Conservation (phyloP, 1,140 invertebrate genomes). For the Lysiphlebus fabarum region DNA sequence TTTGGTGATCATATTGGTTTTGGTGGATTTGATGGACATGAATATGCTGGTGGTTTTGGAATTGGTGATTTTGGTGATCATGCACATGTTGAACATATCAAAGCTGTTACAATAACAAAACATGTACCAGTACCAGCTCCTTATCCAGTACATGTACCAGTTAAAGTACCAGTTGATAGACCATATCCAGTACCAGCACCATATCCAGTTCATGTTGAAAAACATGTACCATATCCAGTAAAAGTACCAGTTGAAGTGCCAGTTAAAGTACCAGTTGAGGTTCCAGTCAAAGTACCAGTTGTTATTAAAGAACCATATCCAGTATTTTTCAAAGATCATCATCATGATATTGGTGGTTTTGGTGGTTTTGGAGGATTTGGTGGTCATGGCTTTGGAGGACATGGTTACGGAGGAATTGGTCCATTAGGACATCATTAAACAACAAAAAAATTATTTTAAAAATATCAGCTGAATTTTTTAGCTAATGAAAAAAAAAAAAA, state of each 20-base stretch:
- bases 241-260: constrained; percentile 52
- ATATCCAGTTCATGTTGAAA: constrained; percentile 58
- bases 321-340: constrained; percentile 48
- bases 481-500: no score
- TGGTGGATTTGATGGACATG: constrained; percentile 24
- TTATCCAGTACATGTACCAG: constrained; percentile 49
- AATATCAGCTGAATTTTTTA: no score
- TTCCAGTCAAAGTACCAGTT: constrained; percentile 41
- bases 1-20: constrained; percentile 37
- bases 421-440: constrained; percentile 8
- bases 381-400: constrained; percentile 27
- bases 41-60: constrained; percentile 24
- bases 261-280: constrained; percentile 46
- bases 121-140: constrained; percentile 53
- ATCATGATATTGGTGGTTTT: constrained; percentile 29
- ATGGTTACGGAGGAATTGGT: constrained; percentile 30
- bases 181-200: constrained; percentile 59
- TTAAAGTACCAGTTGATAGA: constrained; percentile 55
- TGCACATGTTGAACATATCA: constrained; percentile 48
- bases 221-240: constrained; percentile 49
- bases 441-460: no score
- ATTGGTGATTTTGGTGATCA: constrained; percentile 23
- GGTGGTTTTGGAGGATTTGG: constrained; percentile 25
- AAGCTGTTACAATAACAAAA: constrained; percentile 53
- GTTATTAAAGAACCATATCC: constrained; percentile 61